Base-by-base conservation (phyloP, 2,888 invertebrate genomes). In the Zygogramma bicolorata region DNA sequence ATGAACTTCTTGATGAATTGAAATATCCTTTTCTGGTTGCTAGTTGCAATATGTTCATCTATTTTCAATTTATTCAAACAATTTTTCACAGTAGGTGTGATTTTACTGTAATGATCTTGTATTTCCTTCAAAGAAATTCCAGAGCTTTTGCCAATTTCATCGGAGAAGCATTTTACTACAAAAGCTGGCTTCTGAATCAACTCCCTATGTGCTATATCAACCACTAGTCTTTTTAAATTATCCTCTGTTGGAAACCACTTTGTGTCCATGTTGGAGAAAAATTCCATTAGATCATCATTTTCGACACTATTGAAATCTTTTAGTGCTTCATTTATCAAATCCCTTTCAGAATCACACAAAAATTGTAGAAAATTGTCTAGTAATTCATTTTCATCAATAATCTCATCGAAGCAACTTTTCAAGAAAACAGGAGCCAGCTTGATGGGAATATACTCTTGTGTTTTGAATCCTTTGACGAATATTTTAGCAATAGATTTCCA, bases 341-440 rank as follows among this genome's bases (percentile, higher is more conserved):
- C n/a, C 15, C 49, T 15, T 10, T 73, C 73, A 29, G 73, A 62
- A 13, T 20, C 10, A 29, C 53, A 69, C 18, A 65, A 62, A 69
- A 57, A 69, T 65, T 69, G 40, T 22, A 73, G 34, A 62, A 73
- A 73, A 31, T 73, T 69, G 15, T 61, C 57, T 46, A 73, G 18
- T 31, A 73, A 20, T 27, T 73, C 69, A 22, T 65, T 65, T n/a
- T 68, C 60, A 8, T 66, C 29, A 15, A 53, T 15, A 18, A 40
- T 15, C 40, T 57, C 38, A 20, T 53, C 65, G 20, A 73, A 53
- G 67, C 66, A 73, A 62, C 22, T 34, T 62, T 67, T 70, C 49
- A 73, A 27, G 63, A 73, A 73, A 31, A 46, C 59, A 18, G 70
- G 70, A 20, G 73, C 73, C 29, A 70, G 42, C 63, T 70, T 66